Conservation (phyloP, 1,140 invertebrate genomes). For the Planococcus citri region DNA sequence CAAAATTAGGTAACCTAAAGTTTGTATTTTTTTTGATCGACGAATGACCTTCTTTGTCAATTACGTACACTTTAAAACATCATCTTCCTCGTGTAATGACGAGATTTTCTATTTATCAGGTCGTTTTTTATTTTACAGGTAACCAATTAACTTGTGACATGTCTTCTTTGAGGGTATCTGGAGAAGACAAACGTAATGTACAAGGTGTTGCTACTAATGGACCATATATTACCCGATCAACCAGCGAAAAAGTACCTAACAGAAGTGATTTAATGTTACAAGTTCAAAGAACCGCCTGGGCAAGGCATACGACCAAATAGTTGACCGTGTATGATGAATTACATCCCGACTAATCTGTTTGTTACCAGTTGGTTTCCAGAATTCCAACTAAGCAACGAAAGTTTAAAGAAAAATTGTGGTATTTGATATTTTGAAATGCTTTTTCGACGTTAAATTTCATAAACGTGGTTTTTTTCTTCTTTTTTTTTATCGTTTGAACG, state of each 20-base stretch:
- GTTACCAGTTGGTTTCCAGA: background rate
- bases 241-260: slow-evolving; percentile 70
- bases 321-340: background rate
- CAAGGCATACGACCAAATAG: slow-evolving; percentile 71
- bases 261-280: slow-evolving; percentile 71
- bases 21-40: background rate
- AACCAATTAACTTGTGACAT: slow-evolving; percentile 26
- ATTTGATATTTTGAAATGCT: background rate
- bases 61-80: too few species aligned
- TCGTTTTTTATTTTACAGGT: background rate
- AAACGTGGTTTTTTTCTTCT: background rate
- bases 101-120: background rate
- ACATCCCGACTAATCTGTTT: background rate
- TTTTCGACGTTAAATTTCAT: background rate
- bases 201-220: slow-evolving; percentile 24
- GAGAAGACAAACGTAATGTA: background rate
- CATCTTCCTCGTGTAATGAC: too few species aligned
- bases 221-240: slow-evolving; percentile 59
- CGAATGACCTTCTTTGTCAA: too few species aligned
- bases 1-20: slow-evolving; percentile 7
- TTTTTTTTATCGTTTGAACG: background rate
- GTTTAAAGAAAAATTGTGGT: background rate
- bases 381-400: background rate
- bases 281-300: slow-evolving; percentile 64
- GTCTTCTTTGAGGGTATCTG: slow-evolving; percentile 21